Evolutionary conservation across 2,113 vertebrate genomes (phyloP).

Genomic region (Alaudala cheleensis): DNA sequence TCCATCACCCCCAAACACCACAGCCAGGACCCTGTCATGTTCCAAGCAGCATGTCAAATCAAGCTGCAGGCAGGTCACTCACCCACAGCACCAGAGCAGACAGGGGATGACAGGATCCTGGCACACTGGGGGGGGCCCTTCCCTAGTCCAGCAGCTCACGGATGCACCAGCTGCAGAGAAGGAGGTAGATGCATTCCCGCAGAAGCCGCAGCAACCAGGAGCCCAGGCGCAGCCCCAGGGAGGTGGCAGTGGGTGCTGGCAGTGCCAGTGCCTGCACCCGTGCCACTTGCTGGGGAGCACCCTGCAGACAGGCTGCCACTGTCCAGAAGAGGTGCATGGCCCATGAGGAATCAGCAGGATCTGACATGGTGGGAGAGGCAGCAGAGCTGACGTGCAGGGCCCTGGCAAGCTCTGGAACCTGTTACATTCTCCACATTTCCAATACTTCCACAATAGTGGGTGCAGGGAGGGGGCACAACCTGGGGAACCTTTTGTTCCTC

Average conservation of each 20-base stretch:
- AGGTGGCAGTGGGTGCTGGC: constrained; percentile 58
- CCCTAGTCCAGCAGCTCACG: constrained; percentile 87
- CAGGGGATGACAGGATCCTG: background rate
- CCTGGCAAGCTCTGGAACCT: constrained; percentile 5
- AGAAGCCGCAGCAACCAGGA: constrained; percentile 75
- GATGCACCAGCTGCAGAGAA: constrained; percentile 94
- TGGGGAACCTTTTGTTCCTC: background rate
- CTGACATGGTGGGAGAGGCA: background rate
- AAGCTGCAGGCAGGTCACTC: constrained; percentile 6
- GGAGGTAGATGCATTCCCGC: constrained; percentile 81
- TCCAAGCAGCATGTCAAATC: background rate
- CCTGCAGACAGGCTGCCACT: background rate
- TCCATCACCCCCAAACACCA: background rate
- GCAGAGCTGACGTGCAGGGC: background rate
- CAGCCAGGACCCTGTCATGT: fast-evolving
- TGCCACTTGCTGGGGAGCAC: constrained; percentile 49
- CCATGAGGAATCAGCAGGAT: background rate
- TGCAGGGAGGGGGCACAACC: background rate
- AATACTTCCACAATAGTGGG: background rate
- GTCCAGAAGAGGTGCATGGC: background rate
- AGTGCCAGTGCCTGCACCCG: constrained; percentile 41
- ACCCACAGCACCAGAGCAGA: background rate
- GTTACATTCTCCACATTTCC: constrained; percentile 13
- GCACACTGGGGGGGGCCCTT: fast-evolving
- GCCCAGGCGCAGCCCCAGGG: constrained; percentile 70